Base-by-base conservation (phyloP, 2,888 invertebrate species). In the Stramonita haemastoma region DNA sequence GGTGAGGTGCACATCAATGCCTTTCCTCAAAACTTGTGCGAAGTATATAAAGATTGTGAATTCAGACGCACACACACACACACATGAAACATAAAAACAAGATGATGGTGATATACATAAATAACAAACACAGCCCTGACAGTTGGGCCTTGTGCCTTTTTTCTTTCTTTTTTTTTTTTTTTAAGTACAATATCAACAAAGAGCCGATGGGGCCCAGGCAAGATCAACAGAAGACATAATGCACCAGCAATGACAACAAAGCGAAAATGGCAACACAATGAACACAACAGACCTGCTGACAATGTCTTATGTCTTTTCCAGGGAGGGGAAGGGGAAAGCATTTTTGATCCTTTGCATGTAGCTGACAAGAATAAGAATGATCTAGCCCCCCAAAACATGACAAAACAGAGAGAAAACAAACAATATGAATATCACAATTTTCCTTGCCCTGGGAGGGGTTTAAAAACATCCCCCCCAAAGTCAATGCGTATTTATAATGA, bases 91-190 rank as follows among this genome's bases (percentile, higher is more conserved):
- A 46, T 46, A 46, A 46, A 46, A 46, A 46, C 46, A 46, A 46
- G 46, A 46, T 46, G 46, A 46, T 46, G 46, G 46, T 46, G 46
- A 46, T 46, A 46, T 46, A 46, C 46, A 46, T 46, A 46, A 46
- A 46, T 8, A 46, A 73, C 15, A 32, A 34, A 79, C 77, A 32
- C 34, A 32, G 34, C 34, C 32, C 77, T 17, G 32, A 5, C n/a
- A 73, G 26, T 22, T 60, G 77, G 34, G 32, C 19, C 17, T 32
- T 32, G 77, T 79, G 77, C 77, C 32, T 36, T 46, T n/a, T 29
- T 83, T 83, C 36, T 83, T 73, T 83, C 32, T 36, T 46, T n/a
- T 29, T 83, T 83, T 46, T 83, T 73, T 83, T 83, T 83, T 83
- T n/a, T 83, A 83, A n/a, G n/a, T 46, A 79, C 32, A 79, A 79